Base-by-base conservation (phyloP, 2,888 invertebrate genomes). In the Cantharis rufa region DNA sequence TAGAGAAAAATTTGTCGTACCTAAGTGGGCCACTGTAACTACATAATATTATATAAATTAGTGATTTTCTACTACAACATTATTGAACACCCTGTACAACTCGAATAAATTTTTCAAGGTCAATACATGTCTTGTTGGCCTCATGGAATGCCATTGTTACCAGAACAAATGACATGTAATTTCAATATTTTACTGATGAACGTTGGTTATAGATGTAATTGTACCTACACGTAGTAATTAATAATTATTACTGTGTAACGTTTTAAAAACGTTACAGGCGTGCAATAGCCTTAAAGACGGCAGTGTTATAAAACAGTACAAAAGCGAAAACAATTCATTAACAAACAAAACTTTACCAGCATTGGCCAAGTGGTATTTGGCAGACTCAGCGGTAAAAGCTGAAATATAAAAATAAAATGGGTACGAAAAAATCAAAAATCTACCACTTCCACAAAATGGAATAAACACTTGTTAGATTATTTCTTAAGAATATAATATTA, bases 301-400 rank as follows among this genome's bases (percentile, higher is more conserved):
- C 62, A 7, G 71, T 72, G 75, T 75, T 75, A 76, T 73, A 69
- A 69, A 69, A 72, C 48, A 48, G 62, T 15, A 69, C 28, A 70
- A 73, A 76, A 76, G 72, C 76, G 32, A 75, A 64, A 62, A 70
- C 64, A 62, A 63, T 63, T 32, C 62, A 74, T 63, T 62, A 28
- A 74, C 69, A 24, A 27, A 62, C 32, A 62, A 62, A 74, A 77
- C 77, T 74, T 77, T 77, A 77, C 77, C 77, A 77, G 74, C 70
- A 77, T 62, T 61, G 76, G 73, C 76, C 72, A 72, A 72, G 76
- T 73, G 32, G 76, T 72, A 74, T 77, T 73, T 62, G 77, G 74
- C 18, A 77, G 76, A 71, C 73, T 77, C 74, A 77, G 71, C 62
- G 77, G 77, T 77, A 77, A 77, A 62, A 77, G 70, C 77, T 77